Evolutionary conservation across 2,888 invertebrate genomes (phyloP), one percentile per base, ranked within the genome.

Genomic region (Tetramorium bicarinatum): DNA sequence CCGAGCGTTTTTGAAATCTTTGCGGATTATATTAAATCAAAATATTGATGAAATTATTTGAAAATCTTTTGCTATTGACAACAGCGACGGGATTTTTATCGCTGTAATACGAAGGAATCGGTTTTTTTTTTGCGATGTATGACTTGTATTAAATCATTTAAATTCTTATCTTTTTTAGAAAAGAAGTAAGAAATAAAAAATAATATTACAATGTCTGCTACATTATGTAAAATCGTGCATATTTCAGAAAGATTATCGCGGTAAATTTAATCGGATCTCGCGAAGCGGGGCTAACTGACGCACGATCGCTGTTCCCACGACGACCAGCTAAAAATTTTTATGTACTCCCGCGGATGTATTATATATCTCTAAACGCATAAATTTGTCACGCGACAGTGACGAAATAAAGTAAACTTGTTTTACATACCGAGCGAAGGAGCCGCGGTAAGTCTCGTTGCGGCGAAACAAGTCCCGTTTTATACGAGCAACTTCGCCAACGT

Each of bases 401-500:
- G 38, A 47, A 18, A 61, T 71, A 59, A 79, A 38, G 13, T 47
- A 71, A 71, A 47, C 34, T 41, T 47, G 71, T 8, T 71, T 47
- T 59, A 8, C 34, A 13, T 54, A 21, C 34, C 8, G 34, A 34
- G 29, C 29, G 21, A 18, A 15, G 29, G 29, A 66, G 41, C 21
- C 56, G 21, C 4, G n/a, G 56, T 49, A 56, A 61, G 25, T 59
- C 71, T 38, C 59, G 25, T 34, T 18, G 34, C 25, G 25, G 0
- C 18, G 41, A 29, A 56, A 69, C 44, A n/a, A 59, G 34, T 71
- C 25, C 8, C 2, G 44, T 59, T 77, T 77, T 54, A 77, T 21
- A 8, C 9, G 56, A 79, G 41, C 59, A 71, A 71, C 47, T 79
- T 71, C 3, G 56, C n/a, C 67, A 56, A 21, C 67, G 41, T 29